phyloP scores from a whole-genome alignment of 2,888 invertebrate species.

The Stenotaenia linearis region DNA sequence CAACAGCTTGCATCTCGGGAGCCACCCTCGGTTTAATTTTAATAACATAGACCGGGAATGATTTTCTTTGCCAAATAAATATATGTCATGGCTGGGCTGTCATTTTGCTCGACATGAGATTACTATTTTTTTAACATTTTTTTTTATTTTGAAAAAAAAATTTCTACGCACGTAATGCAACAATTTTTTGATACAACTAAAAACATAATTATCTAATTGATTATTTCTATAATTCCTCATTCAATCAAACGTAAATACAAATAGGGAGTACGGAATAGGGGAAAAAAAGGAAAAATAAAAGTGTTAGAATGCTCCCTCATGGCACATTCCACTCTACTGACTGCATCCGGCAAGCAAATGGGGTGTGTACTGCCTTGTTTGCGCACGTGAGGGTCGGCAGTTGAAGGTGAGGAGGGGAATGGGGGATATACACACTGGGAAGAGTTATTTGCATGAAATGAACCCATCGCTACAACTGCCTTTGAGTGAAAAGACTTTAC shows the following conservation, averaged over 20 bases:
- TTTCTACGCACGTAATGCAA: too few species aligned
- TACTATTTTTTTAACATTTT: background rate
- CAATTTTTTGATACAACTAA: too few species aligned
- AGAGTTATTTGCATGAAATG: conserved; percentile 27
- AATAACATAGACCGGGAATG: conserved; percentile 35
- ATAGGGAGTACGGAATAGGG: background rate
- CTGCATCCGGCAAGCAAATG: conserved; percentile 26
- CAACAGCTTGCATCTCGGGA: conserved; percentile 34
- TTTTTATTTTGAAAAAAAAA: background rate
- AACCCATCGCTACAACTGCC: background rate
- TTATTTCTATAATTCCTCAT: too few species aligned
- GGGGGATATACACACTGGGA: background rate
- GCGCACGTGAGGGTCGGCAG: conserved; percentile 24
- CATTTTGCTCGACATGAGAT: conserved; percentile 26
- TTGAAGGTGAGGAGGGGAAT: background rate
- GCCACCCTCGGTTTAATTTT: conserved; percentile 35
- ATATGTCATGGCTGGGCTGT: conserved; percentile 34
- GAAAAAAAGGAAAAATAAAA: background rate
- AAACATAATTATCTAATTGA: too few species aligned
- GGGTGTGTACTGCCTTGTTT: conserved; percentile 29
- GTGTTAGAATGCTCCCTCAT: conserved; percentile 12
- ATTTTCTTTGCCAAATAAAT: conserved; percentile 33
- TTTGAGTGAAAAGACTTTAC: conserved; percentile 10
- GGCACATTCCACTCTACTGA: conserved; percentile 12
- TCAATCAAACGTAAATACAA: background rate